Evolutionary conservation across 2,888 invertebrate genomes (phyloP), one percentile per base, ranked within the genome.

Genomic region (Saturnia japonica): DNA sequence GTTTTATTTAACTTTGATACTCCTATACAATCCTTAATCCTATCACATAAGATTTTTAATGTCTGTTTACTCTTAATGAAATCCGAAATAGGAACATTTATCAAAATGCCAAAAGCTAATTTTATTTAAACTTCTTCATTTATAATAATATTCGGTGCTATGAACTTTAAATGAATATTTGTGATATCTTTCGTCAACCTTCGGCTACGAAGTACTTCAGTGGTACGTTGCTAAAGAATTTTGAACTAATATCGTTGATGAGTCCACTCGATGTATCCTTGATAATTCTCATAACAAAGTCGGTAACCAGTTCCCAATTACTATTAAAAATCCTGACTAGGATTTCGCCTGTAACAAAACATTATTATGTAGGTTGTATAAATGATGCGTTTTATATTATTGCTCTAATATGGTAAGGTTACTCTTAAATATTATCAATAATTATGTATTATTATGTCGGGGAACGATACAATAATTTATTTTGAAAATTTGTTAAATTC

Each of bases 291-390:
- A 85, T 84, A n/a, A 83, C 80, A 0, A 78, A 45, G 3, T 74
- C 12, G 34, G 85, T 45, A 0, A 87, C 3, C 0, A 69, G 2
- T 64, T 72, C 82, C 82, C 83, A 87, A 70, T 87, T 85, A 6
- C 84, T 70, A 70, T 88, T 88, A 64, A 88, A 7, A 0, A 85
- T 71, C 0, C 67, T 64, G 1, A 80, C 62, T 22, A 85, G 74
- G 9, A 77, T 9, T 25, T 76, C 76, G 73, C 85, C 88, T 89
- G 85, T 16, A 78, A 82, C 74, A 72, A 62, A 68, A 28, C 68
- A 9, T n/a, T 1, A 2, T 54, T n/a, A n/a, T n/a, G n/a, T n/a
- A n/a, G n/a, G n/a, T n/a, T n/a, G n/a, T n/a, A n/a, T n/a, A n/a
- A n/a, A n/a, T n/a, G n/a, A n/a, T n/a, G n/a, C n/a, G n/a, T n/a